Percentiles rank a stretch among this genome's conserved stretches.
phyloP scores from a whole-genome alignment of 64 coral and sea anemone genomes.

The Cladopsammia gracilis region DNA sequence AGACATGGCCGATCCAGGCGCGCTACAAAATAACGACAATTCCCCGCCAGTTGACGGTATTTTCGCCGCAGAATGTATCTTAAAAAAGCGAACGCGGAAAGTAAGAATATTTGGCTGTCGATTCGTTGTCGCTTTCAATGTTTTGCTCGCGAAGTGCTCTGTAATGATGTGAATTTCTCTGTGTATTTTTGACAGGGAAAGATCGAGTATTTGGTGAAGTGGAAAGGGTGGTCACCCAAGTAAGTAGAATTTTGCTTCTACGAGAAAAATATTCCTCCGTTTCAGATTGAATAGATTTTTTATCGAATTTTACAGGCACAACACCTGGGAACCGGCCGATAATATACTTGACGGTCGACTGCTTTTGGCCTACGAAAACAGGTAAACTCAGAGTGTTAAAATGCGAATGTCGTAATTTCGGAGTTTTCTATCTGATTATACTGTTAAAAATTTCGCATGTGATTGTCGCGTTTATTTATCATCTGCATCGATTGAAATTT shows the following conservation, averaged over 20 bases:
- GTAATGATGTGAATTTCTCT: conserved; percentile 54
- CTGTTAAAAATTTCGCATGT: conserved; percentile 17
- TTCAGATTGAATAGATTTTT: conserved; percentile 55
- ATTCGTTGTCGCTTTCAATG: conserved; percentile 39
- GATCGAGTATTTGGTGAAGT: conserved; percentile 95
- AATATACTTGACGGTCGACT: conserved; percentile 91
- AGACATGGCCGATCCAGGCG: conserved; percentile 61
- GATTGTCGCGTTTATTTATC: conserved; percentile 1
- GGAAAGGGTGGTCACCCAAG: conserved; percentile 96
- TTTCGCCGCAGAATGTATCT: conserved; percentile 94
- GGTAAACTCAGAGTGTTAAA: conserved; percentile 61
- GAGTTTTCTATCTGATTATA: conserved; percentile 21
- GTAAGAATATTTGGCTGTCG: conserved; percentile 55
- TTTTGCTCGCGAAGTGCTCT: conserved; percentile 20
- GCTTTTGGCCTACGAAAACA: conserved; percentile 92
- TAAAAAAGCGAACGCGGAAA: conserved; percentile 93
- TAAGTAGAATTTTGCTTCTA: conserved; percentile 64
- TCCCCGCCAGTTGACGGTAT: conserved; percentile 92
- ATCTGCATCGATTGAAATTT: conserved; percentile 41
- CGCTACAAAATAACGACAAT: conserved; percentile 67
- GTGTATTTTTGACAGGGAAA: conserved; percentile 83
- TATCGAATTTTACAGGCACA: conserved; percentile 76
- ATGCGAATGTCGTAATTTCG: conserved; percentile 44
- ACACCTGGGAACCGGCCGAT: conserved; percentile 95
- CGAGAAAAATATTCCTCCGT: conserved; percentile 49